Base-by-base conservation (phyloP, 2,888 invertebrate genomes). In the Liodrosophila aerea region DNA sequence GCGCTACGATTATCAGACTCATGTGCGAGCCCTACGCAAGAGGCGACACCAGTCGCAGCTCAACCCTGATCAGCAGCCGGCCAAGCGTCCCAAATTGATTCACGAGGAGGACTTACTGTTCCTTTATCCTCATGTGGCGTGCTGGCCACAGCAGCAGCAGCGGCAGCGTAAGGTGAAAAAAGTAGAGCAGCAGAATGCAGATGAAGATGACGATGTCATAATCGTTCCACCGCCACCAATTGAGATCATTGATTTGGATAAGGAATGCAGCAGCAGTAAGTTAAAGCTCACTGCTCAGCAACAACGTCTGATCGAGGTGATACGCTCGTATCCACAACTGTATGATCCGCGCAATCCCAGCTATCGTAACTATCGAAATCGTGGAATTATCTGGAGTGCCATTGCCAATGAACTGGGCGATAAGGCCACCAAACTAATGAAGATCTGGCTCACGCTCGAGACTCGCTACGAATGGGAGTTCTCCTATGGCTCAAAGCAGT, bases 401-500 rank as follows among this genome's bases (percentile, higher is more conserved):
- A 85, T 88, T 9, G 67, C 87, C 0, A 82, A 73, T 22, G 81
- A 85, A 61, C 33, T 88, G n/a, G 46, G 47, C 0, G 87, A 87
- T 13, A 89, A 84, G 64, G 88, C 87, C n/a, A 87, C 88, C 5
- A 88, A 87, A 51, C 64, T 88, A 1, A 81, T 89, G 69, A 87
- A 84, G 46, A 53, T 37, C 3, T 89, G 89, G 88, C 50, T 88
- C 7, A 59, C 76, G 2, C 52, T 88, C 4, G 53, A 62, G 29
- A 77, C 85, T 2, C 87, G 88, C 15, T 88, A 77, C 52, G 88
- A 89, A 45, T 88, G 88, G 82, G 87, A 89, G 61, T 4, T 54
- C 0, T 11, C 11, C 1, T 16, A 53, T 0, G n/a, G 36, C 0
- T 8, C 0, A 4, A 4, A 4, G 1, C 1, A 1, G 1, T 18